These are phyloP conservation scores for Myzus persicae DNA, from an alignment of 1,140 invertebrate species.

Conservation along the genomic window DNA sequence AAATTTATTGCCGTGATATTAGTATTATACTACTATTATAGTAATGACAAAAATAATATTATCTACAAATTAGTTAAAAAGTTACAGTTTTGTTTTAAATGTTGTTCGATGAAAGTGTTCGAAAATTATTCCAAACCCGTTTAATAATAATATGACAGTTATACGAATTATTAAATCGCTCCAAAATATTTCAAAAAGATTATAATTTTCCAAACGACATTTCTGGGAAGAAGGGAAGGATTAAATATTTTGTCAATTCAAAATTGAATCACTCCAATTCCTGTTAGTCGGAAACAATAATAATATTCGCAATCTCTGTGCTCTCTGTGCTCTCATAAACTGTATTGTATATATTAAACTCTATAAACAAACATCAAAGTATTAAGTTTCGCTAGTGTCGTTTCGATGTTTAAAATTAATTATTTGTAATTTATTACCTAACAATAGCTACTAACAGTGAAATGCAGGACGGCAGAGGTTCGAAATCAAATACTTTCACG, in stretches of 20 bases:
- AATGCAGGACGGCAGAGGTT: background rate
- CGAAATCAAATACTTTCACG: background rate
- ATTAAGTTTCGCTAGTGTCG: background rate
- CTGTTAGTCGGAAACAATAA: fast-evolving
- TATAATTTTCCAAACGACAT: background rate
- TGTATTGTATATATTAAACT: background rate
- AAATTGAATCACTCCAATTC: background rate
- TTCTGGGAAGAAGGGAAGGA: background rate
- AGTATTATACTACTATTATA: too few relatives aligned
- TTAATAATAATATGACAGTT: background rate
- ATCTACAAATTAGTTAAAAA: background rate
- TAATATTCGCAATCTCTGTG: background rate
- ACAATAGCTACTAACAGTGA: background rate
- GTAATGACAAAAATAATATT: too few relatives aligned
- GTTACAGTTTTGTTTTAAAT: background rate
- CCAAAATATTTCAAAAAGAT: background rate
- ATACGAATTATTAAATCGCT: background rate
- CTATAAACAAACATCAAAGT: background rate
- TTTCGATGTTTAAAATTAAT: background rate
- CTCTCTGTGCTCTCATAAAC: background rate
- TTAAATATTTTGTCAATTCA: background rate
- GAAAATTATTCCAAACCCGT: background rate
- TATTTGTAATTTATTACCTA: background rate
- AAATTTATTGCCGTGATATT: too few relatives aligned
- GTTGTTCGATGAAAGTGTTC: background rate